Conservation (phyloP, 1,140 invertebrate genomes). For the Chlorops oryzae region DNA sequence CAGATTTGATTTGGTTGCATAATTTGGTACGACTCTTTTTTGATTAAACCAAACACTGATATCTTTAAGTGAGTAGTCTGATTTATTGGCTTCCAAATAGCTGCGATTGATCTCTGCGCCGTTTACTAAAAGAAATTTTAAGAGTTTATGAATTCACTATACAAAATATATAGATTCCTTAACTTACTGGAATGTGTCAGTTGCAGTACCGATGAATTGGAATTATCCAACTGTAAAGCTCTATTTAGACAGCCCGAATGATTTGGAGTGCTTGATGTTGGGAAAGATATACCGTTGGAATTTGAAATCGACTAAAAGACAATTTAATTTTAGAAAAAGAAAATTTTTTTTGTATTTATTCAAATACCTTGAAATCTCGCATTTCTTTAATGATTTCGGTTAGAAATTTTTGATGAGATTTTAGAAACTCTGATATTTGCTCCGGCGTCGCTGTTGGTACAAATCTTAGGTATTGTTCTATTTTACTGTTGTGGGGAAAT, state of each 20-base stretch:
- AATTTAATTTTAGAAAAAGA: constrained; percentile 1
- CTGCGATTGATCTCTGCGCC: constrained; percentile 43
- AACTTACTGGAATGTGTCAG: constrained; percentile 40
- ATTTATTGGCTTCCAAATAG: constrained; percentile 44
- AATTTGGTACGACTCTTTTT: constrained; percentile 10
- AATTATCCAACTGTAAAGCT: constrained; percentile 1
- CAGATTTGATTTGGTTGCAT: neutral
- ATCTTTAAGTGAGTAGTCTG: constrained; percentile 41
- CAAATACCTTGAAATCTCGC: constrained; percentile 36
- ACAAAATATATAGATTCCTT: neutral
- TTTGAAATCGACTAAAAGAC: constrained; percentile 4
- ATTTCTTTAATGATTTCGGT: constrained; percentile 42
- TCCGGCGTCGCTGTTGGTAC: constrained; percentile 25
- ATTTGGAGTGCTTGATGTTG: constrained; percentile 19
- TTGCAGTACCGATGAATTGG: neutral
- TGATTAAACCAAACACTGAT: constrained; percentile 43
- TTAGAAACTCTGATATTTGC: constrained; percentile 34
- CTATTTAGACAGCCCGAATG: neutral
- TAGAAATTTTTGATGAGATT: constrained; percentile 35
- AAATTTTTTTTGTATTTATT: neutral
- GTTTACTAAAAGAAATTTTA: constrained; percentile 27
- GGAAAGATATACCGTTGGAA: constrained; percentile 5
- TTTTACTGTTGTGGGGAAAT: constrained; percentile 23
- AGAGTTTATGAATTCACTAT: constrained; percentile 6
- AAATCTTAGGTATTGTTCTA: constrained; percentile 30